phyloP scores from a whole-genome alignment of 1,140 invertebrate genomes.

The Trichoplusia ni region DNA sequence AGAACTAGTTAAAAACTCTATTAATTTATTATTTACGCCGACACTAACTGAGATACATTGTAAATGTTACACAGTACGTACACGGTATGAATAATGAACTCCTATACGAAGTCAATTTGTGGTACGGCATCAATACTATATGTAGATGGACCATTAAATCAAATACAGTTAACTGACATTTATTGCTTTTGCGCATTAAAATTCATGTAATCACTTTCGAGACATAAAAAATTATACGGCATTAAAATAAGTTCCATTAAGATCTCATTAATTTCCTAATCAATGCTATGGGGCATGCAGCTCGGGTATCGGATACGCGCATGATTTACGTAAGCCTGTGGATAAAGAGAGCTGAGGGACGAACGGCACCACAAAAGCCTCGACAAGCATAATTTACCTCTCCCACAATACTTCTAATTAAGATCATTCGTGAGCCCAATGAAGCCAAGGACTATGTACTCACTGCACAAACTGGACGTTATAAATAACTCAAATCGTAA shows the following conservation, averaged over 20 bases:
- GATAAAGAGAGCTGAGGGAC: slow-evolving; percentile 33
- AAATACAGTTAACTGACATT: slow-evolving; percentile 56
- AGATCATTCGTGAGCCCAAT: slow-evolving; percentile 76
- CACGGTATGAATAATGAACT: slow-evolving; percentile 38
- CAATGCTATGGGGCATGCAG: slow-evolving; percentile 62
- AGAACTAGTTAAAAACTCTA: slow-evolving; percentile 28
- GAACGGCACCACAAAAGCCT: slow-evolving; percentile 48
- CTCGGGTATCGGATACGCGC: slow-evolving; percentile 48
- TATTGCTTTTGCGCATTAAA: slow-evolving; percentile 66
- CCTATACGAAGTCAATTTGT: slow-evolving; percentile 48
- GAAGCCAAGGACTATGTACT: slow-evolving; percentile 68
- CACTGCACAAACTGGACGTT: slow-evolving; percentile 71
- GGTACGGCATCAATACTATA: slow-evolving; percentile 45
- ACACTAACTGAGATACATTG: slow-evolving; percentile 40
- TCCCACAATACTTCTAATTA: slow-evolving; percentile 79
- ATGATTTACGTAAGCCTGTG: slow-evolving; percentile 64
- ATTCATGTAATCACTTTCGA: slow-evolving; percentile 64
- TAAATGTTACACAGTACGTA: slow-evolving; percentile 32
- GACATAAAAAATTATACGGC: slow-evolving; percentile 67
- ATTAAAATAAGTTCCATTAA: slow-evolving; percentile 71
- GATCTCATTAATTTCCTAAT: slow-evolving; percentile 75
- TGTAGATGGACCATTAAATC: slow-evolving; percentile 49
- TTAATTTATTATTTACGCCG: slow-evolving; percentile 37
- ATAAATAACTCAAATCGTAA: slow-evolving; percentile 78
- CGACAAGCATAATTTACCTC: slow-evolving; percentile 71